Base-by-base conservation (phyloP, 23 tunicate species). In the Ciona savignyi region DNA sequence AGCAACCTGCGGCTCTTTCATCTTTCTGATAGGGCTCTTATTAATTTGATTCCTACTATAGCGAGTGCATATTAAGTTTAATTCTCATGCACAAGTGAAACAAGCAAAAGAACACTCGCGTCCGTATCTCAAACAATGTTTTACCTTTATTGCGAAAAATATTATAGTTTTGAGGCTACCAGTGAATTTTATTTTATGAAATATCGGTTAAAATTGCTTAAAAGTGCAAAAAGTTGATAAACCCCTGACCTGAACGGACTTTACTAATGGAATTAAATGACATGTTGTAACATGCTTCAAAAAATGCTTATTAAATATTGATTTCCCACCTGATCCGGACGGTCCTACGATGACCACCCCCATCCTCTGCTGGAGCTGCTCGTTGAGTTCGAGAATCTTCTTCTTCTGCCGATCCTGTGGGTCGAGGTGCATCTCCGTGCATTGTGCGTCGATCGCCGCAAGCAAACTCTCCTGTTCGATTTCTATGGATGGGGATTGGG, bases 331-430 rank as follows among this genome's bases (percentile, higher is more conserved):
- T 25, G 93, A 81, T 20, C 93, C 93, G 31, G 95, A 81, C 0
- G 98, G 98, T 23, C 98, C 98, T 1, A 86, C 93, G 65, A 93
- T 74, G 64, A 93, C 98, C 22, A 93, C 98, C 2, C 98, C 98
- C 88, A 86, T 93, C 65, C 98, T 77, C 33, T 93, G 98, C 49
- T 83, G 82, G 24, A 93, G 71, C 65, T 93, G 98, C 51, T 93
- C 98, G 25, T 73, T 56, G 48, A 93, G 67, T 70, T 93, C 98
- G 0, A 93, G 77, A 35, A 83, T 86, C 60, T 93, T 93, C 33
- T 82, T 86, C 22, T 83, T 71, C 56, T 91, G 97, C 2, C 97
- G 78, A 49, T 91, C 91, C 72, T 85, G 86, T 28, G 42, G 29
- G 22, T 81, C 76, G 23, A 91, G 73, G 26, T 80, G 89, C 71